These are phyloP conservation scores for Calephelis virginiensis DNA, from an alignment of 1,140 invertebrate genomes.

Conservation along the genomic window DNA sequence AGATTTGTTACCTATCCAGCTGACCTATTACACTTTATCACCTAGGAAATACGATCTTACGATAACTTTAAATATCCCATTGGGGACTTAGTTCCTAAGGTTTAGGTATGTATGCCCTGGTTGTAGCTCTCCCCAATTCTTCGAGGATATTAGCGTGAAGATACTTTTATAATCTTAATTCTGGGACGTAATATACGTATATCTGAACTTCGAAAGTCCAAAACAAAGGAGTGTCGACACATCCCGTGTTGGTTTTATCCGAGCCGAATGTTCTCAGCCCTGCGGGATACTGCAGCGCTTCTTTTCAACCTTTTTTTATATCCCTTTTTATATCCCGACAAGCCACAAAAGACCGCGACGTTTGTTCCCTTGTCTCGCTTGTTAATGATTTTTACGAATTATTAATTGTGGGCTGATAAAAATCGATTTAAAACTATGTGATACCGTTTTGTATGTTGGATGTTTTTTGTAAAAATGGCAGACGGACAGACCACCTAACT, in stretches of 20 bases:
- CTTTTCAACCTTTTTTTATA: conserved; percentile 43
- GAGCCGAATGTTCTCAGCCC: conserved; percentile 36
- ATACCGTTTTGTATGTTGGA: neutral
- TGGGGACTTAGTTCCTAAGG: too few relatives aligned
- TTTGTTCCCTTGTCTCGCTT: conserved; percentile 61
- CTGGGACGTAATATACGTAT: too few relatives aligned
- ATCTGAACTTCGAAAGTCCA: too few relatives aligned
- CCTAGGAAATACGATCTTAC: too few relatives aligned
- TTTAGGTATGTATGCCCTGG: too few relatives aligned
- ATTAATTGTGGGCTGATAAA: conserved; percentile 56
- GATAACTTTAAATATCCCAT: too few relatives aligned
- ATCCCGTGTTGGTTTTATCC: conserved; percentile 53
- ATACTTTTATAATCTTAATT: too few relatives aligned
- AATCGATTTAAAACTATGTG: conserved; percentile 9
- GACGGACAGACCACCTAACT: conserved; percentile 1
- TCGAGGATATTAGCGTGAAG: too few relatives aligned
- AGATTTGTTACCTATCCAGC: too few relatives aligned
- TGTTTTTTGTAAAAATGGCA: neutral
- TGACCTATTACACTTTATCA: too few relatives aligned
- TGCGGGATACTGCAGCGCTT: conserved; percentile 40
- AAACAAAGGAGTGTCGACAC: conserved; percentile 41
- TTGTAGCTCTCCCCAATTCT: too few relatives aligned
- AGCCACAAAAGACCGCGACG: conserved; percentile 39
- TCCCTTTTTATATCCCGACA: conserved; percentile 25
- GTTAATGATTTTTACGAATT: conserved; percentile 69